A percentile compares a stretch with the other conserved stretches of the same genome.
Conservation (phyloP, 2,888 invertebrate genomes). For the Nemurella pictetii region DNA sequence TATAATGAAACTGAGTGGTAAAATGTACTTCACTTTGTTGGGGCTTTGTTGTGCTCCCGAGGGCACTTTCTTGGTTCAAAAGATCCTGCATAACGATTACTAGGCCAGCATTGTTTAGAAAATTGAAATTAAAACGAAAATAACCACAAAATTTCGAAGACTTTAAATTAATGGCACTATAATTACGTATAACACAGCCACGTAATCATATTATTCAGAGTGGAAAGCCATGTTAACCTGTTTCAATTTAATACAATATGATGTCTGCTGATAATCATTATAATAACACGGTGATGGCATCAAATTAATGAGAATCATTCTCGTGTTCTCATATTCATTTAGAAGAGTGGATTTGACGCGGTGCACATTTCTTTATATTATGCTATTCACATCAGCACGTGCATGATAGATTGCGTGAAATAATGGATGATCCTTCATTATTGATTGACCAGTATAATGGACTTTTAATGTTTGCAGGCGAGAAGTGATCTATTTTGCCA, state of each 20-base stretch:
- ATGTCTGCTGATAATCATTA: background rate
- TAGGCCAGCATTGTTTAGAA: background rate
- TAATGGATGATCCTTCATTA: background rate
- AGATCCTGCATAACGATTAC: background rate
- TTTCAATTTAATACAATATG: background rate
- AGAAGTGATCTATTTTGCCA: too few relatives aligned
- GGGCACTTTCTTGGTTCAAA: background rate
- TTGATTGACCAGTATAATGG: constrained; percentile 7
- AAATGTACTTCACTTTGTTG: too few relatives aligned
- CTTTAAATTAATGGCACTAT: background rate
- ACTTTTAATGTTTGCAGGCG: background rate
- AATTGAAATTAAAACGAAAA: background rate
- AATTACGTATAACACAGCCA: background rate
- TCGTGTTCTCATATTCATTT: background rate
- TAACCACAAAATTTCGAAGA: background rate
- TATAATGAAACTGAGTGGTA: too few relatives aligned
- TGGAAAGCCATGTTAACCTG: background rate
- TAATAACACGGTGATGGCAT: background rate
- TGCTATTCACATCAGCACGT: background rate
- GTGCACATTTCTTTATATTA: background rate
- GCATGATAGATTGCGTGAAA: background rate
- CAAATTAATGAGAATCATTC: background rate
- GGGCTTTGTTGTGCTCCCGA: background rate
- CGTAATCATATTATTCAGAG: background rate
- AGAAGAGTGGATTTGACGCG: background rate